Base-by-base conservation (phyloP, 2,797 vertebrate species). In the Enteromius anoplus region DNA sequence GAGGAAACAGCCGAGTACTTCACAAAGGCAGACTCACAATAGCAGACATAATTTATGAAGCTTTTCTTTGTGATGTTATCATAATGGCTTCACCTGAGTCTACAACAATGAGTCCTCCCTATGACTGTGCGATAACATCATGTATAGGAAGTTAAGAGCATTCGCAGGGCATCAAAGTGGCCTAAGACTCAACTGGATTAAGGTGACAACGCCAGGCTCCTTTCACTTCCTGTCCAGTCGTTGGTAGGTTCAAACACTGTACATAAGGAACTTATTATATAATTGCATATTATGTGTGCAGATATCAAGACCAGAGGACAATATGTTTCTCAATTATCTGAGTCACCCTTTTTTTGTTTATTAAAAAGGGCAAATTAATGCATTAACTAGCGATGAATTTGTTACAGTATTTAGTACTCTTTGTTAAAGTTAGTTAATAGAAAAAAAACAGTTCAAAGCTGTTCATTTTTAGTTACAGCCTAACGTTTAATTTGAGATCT, bases 201-300 rank as follows among this genome's bases (percentile, higher is more conserved):
- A 75, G 81, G 85, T 80, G 78, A 62, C 65, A 42, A 19, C 6
- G 45, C 42, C 51, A 37, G 40, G 21, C 53, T 80, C 71, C 78
- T 66, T 62, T 69, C 70, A 60, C 64, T 64, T 71, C 77, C 64
- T 70, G 45, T 14, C 68, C n/a, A 19, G 26, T 11, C 17, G 4
- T 42, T n/a, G 10, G 23, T n/a, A 68, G 26, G 65, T 58, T 65
- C 23, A 65, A 73, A 47, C 75, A 17, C 17, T 21, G 26, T 32
- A 29, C 76, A 71, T 82, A 65, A 81, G 51, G 60, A 23, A 72
- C 73, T 80, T 66, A 91, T 92, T n/a, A n/a, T n/a, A n/a, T n/a
- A n/a, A n/a, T n/a, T 21, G 2, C 12, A 32, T 12, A 34, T 51
- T 49, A 19, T 51, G 26, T 12, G 12, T 7, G 17, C 1, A 32